Evolutionary conservation across 2,113 vertebrate genomes (phyloP).

Genomic region (Colinus virginianus): DNA sequence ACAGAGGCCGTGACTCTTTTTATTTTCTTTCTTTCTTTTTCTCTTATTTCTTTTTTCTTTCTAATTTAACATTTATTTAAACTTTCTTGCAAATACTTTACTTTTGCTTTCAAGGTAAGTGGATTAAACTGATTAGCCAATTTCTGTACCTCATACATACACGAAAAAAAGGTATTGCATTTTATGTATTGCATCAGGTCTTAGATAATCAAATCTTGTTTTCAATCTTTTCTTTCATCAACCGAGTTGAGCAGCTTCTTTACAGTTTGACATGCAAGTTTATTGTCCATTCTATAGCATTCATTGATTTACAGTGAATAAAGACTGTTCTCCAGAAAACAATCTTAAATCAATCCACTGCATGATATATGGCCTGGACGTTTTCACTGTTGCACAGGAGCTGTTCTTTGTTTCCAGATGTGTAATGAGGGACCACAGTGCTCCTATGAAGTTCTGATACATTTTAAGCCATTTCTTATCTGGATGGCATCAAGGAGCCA

Average conservation of each 20-base stretch:
- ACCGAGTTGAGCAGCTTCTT: constrained; percentile 20
- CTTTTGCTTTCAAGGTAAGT: constrained; percentile 42
- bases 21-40: constrained; percentile 18
- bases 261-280: constrained; percentile 23
- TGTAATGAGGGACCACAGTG: not conserved
- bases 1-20: constrained; percentile 15
- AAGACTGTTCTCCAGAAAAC: constrained; percentile 40
- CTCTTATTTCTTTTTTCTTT: not conserved
- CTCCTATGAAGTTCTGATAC: not conserved
- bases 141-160: not conserved
- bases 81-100: constrained; percentile 47
- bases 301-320: constrained; percentile 56
- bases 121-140: constrained; percentile 40
- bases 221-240: not conserved
- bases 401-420: constrained; percentile 48
- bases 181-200: not conserved
- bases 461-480: constrained; percentile 41
- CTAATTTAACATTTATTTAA: constrained; percentile 55
- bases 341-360: not conserved
- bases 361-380: constrained; percentile 37
- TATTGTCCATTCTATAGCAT: constrained; percentile 27
- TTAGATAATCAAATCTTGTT: constrained; percentile 26
- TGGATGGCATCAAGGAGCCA: not conserved
- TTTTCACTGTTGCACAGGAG: constrained; percentile 46
- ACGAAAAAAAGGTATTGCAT: not conserved